phyloP scores from a whole-genome alignment of 2,113 vertebrate genomes.

The Globicephala melas region DNA sequence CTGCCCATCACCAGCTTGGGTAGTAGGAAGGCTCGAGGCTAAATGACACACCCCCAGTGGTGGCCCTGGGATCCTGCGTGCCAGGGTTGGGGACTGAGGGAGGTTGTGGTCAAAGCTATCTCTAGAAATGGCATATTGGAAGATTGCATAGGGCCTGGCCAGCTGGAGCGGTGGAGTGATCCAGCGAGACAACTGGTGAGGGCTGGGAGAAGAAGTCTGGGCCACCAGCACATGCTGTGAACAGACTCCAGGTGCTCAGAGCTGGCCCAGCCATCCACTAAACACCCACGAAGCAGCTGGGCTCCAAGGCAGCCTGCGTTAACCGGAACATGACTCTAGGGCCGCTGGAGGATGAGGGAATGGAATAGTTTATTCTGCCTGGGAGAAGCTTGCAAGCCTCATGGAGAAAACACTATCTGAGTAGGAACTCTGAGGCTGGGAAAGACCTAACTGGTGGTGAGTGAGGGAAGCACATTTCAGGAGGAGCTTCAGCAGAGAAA shows the following conservation, averaged over 20 bases:
- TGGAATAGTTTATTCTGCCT: background rate
- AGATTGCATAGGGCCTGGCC: background rate
- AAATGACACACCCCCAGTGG: background rate
- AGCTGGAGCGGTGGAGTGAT: background rate
- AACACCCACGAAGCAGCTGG: background rate
- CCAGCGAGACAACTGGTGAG: background rate
- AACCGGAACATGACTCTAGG: rapidly evolving
- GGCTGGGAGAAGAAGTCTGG: background rate
- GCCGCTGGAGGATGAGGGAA: background rate
- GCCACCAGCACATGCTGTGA: background rate
- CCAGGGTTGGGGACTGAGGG: background rate
- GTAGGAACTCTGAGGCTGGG: background rate
- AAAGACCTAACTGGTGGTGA: background rate
- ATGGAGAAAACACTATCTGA: background rate
- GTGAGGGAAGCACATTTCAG: background rate
- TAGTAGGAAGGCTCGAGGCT: background rate
- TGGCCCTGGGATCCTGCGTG: background rate
- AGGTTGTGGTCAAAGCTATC: background rate
- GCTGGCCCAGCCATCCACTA: background rate
- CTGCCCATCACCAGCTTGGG: background rate
- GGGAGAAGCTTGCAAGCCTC: background rate
- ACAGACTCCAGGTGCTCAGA: background rate
- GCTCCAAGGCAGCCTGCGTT: background rate
- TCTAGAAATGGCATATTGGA: background rate
- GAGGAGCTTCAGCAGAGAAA: background rate